These are phyloP conservation scores for Odontophorus gujanensis DNA, from an alignment of 2,113 vertebrate genomes.

Conservation along the genomic window DNA sequence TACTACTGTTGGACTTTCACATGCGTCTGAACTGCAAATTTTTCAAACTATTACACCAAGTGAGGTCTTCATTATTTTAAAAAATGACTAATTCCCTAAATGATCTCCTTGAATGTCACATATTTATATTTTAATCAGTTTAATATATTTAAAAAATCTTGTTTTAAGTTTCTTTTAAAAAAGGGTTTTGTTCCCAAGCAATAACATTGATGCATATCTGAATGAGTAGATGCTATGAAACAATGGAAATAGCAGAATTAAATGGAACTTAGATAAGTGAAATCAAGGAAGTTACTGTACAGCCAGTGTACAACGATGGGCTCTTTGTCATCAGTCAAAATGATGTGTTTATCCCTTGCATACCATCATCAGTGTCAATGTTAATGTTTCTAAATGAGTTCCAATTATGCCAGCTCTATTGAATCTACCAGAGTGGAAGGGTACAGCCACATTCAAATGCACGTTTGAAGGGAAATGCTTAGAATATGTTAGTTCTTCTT, in stretches of 20 bases:
- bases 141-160: constrained; percentile 19
- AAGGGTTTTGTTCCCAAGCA: background rate
- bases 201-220: background rate
- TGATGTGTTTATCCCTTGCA: background rate
- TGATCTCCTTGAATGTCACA: background rate
- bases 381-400: background rate
- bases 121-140: background rate
- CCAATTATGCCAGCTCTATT: background rate
- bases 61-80: background rate
- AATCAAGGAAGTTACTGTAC: constrained; percentile 32
- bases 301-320: background rate
- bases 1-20: background rate
- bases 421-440: background rate
- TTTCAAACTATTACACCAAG: background rate
- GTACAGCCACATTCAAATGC: background rate
- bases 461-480: background rate
- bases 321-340: background rate
- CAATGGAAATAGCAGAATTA: constrained; percentile 30
- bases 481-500: constrained; percentile 36
- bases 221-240: constrained; percentile 15
- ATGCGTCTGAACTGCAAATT: background rate
- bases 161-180: background rate
- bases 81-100: background rate
- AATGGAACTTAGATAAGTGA: constrained; percentile 44
- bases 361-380: background rate